A percentile compares a stretch with the other conserved stretches of the same genome.
These are phyloP conservation scores for Vulpes lagopus DNA, from an alignment of 2,113 vertebrate species.

Conservation along the genomic window DNA sequence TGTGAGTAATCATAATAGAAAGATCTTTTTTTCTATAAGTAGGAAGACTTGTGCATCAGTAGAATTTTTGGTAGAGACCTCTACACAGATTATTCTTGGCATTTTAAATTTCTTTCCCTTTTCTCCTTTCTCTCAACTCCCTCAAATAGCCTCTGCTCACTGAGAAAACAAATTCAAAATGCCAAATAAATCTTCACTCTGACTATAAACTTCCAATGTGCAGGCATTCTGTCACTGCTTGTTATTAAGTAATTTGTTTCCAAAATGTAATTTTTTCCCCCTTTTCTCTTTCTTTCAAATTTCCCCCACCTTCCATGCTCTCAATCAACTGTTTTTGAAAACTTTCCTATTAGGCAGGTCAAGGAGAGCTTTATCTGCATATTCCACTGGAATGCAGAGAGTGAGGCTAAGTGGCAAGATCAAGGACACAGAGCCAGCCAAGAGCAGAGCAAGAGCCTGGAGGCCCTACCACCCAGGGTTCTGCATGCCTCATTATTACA, in stretches of 20 bases:
- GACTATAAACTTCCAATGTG: conserved; percentile 16
- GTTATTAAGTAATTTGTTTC: conserved; percentile 72
- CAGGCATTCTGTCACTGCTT: conserved; percentile 51
- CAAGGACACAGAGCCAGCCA: conserved; percentile 47
- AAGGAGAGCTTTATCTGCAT: not conserved
- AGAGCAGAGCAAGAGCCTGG: not conserved
- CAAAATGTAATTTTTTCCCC: conserved; percentile 5
- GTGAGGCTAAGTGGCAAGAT: conserved; percentile 35
- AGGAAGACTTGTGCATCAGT: conserved; percentile 56
- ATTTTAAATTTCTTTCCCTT: conserved; percentile 71
- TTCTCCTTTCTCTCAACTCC: conserved; percentile 52
- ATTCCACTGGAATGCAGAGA: not conserved
- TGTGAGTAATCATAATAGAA: conserved; percentile 43
- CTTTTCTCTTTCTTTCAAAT: conserved; percentile 45
- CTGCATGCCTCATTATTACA: conserved; percentile 3
- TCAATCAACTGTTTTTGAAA: conserved; percentile 39
- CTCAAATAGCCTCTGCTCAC: conserved; percentile 47
- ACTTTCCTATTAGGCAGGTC: conserved; percentile 12
- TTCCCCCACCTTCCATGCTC: not conserved
- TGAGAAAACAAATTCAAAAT: conserved; percentile 66
- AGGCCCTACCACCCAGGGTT: conserved; percentile 59
- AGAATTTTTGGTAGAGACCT: conserved; percentile 26
- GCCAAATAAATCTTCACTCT: conserved; percentile 70
- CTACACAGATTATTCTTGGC: conserved; percentile 71
- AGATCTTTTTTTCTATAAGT: conserved; percentile 57